These are phyloP conservation scores for Ornithoptera priamus DNA, from an alignment of 2,888 invertebrate species.

Conservation along the genomic window DNA sequence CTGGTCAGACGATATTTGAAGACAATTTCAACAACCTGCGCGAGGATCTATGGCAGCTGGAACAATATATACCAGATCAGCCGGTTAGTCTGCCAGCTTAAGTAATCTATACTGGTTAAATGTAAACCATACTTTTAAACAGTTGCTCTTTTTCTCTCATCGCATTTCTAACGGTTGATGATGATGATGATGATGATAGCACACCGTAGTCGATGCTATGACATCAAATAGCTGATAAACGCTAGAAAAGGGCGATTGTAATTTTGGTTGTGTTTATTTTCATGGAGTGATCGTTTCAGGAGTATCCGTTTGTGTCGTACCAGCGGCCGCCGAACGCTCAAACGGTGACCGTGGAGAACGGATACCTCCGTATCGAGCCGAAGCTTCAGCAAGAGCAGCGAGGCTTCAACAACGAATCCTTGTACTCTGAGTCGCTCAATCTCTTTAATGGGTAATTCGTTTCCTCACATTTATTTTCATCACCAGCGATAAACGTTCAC, in stretches of 20 bases:
- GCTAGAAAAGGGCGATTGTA: no score
- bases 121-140: no score
- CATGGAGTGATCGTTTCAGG: conserved; percentile 43
- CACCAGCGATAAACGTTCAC: no score
- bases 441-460: conserved; percentile 52
- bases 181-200: no score
- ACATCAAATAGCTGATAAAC: no score
- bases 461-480: neutral
- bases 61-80: conserved; percentile 73
- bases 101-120: no score
- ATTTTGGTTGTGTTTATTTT: neutral
- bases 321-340: conserved; percentile 46
- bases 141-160: no score
- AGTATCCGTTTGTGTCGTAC: conserved; percentile 63
- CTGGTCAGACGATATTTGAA: conserved; percentile 79
- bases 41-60: conserved; percentile 76
- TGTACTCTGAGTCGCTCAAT: conserved; percentile 51
- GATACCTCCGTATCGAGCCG: conserved; percentile 52
- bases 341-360: conserved; percentile 45
- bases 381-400: conserved; percentile 49
- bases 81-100: conserved; percentile 48
- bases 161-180: no score
- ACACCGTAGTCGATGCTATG: no score
- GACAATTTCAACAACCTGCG: conserved; percentile 80
- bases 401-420: conserved; percentile 49